A percentile compares a stretch with the other conserved stretches of the same genome.
Evolutionary conservation across 2,888 invertebrate genomes (phyloP).

Genomic region (Amphipyra berbera): DNA sequence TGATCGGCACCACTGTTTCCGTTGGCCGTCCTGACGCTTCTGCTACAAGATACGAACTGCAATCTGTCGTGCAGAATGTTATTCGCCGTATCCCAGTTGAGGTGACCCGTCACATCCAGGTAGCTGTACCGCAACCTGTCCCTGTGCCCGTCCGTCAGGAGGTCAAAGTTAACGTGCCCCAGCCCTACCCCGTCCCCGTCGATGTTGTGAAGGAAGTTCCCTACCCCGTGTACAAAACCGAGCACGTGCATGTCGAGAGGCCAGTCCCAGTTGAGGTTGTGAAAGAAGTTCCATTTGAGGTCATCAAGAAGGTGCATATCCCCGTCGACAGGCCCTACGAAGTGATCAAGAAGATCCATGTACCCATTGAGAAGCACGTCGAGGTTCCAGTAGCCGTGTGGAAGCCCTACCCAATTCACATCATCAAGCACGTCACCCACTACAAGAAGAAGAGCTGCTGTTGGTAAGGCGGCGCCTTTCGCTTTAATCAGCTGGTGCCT

Average conservation of each 20-base stretch:
- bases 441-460: conserved; percentile 86
- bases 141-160: conserved; percentile 83
- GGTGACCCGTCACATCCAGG: conserved; percentile 81
- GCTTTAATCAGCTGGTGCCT: conserved; percentile 48
- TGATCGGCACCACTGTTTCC: conserved; percentile 75
- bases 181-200: conserved; percentile 85
- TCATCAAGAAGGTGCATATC: conserved; percentile 81
- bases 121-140: conserved; percentile 80
- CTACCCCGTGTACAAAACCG: conserved; percentile 84
- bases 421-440: conserved; percentile 87
- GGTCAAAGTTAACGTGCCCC: conserved; percentile 83
- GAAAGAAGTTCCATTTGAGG: conserved; percentile 81
- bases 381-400: conserved; percentile 84
- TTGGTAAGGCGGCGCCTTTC: conserved; percentile 72
- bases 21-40: conserved; percentile 71
- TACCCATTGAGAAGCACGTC: conserved; percentile 83
- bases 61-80: conserved; percentile 84
- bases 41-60: conserved; percentile 80
- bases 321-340: conserved; percentile 85
- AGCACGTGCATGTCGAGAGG: conserved; percentile 83
- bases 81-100: conserved; percentile 84
- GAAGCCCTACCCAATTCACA: conserved; percentile 86
- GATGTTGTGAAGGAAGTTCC: conserved; percentile 85
- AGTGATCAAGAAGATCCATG: conserved; percentile 83
- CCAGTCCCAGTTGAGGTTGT: conserved; percentile 83